Evolutionary conservation across 2,888 invertebrate species (phyloP).

Genomic region (Drosophila birchii): DNA sequence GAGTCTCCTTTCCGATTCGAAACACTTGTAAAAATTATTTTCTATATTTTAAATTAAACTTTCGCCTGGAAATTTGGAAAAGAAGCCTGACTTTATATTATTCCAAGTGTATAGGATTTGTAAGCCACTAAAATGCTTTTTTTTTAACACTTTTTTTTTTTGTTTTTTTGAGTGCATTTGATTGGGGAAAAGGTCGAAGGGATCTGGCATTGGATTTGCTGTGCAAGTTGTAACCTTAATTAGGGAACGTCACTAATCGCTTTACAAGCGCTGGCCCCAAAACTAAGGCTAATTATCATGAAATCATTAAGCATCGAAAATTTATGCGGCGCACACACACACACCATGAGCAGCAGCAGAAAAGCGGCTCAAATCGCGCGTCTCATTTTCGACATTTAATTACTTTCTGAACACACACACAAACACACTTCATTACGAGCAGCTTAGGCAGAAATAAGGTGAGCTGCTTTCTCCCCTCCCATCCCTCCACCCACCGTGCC

Average conservation of each 20-base stretch:
- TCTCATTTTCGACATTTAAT: constrained; percentile 78
- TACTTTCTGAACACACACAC: constrained; percentile 66
- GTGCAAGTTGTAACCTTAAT: constrained; percentile 65
- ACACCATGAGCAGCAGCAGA: constrained; percentile 1
- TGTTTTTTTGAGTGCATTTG: not conserved
- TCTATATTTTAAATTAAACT: not conserved
- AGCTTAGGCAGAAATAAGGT: constrained; percentile 47
- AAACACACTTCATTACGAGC: constrained; percentile 69
- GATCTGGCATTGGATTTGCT: constrained; percentile 29
- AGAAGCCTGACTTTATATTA: not conserved
- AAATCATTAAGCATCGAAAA: constrained; percentile 75
- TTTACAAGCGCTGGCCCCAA: constrained; percentile 64
- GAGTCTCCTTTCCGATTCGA: not conserved
- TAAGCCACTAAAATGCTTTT: not conserved
- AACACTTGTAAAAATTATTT: not conserved
- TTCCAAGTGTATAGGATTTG: not conserved
- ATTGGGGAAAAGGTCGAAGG: not conserved
- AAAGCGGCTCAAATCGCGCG: constrained; percentile 62
- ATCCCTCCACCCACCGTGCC: not conserved
- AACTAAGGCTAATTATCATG: constrained; percentile 76
- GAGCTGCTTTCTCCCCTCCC: constrained; percentile 1
- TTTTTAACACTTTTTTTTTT: too few species aligned
- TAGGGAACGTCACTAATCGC: constrained; percentile 71
- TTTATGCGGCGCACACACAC: constrained; percentile 35
- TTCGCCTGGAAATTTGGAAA: not conserved